Evolutionary conservation across 2,888 invertebrate genomes (phyloP).

Genomic region (Drosophila phalerata): DNA sequence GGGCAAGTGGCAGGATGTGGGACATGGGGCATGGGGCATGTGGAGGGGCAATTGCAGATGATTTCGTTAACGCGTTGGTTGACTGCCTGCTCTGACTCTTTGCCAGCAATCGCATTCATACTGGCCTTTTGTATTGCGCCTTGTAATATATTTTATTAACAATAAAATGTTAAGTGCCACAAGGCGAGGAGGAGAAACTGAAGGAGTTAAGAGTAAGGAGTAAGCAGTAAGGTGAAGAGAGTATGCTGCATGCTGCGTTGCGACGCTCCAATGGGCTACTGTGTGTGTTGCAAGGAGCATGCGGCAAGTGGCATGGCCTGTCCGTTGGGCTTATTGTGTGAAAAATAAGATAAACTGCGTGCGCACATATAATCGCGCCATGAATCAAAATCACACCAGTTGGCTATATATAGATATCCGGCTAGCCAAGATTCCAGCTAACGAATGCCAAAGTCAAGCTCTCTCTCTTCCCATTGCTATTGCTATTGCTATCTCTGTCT

Average conservation of each 20-base stretch:
- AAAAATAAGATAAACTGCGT: slow-evolving; percentile 83
- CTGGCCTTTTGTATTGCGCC: slow-evolving; percentile 77
- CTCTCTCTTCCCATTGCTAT: background rate
- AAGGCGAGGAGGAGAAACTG: slow-evolving; percentile 37
- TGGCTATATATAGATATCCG: slow-evolving; percentile 80
- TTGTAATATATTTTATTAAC: slow-evolving; percentile 82
- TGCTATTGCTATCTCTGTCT: background rate
- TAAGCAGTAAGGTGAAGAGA: slow-evolving; percentile 1
- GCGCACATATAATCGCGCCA: slow-evolving; percentile 84
- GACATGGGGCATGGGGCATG: slow-evolving; percentile 20
- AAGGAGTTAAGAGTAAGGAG: background rate
- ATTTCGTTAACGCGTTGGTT: slow-evolving; percentile 77
- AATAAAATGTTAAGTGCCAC: slow-evolving; percentile 82
- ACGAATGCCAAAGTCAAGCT: slow-evolving; percentile 56
- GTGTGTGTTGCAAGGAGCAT: slow-evolving; percentile 43
- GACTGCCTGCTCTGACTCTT: slow-evolving; percentile 30
- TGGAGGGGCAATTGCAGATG: slow-evolving; percentile 63
- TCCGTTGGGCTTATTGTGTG: slow-evolving; percentile 68
- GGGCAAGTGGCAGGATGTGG: slow-evolving; percentile 6
- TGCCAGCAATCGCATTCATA: slow-evolving; percentile 36
- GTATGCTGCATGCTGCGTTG: slow-evolving; percentile 38
- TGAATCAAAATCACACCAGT: slow-evolving; percentile 84
- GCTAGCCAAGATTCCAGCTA: slow-evolving; percentile 62
- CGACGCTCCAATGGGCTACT: slow-evolving; percentile 49
- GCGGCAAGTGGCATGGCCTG: slow-evolving; percentile 44